phyloP scores from a whole-genome alignment of 2,888 invertebrate genomes.

The Lycocerus yunnanus region DNA sequence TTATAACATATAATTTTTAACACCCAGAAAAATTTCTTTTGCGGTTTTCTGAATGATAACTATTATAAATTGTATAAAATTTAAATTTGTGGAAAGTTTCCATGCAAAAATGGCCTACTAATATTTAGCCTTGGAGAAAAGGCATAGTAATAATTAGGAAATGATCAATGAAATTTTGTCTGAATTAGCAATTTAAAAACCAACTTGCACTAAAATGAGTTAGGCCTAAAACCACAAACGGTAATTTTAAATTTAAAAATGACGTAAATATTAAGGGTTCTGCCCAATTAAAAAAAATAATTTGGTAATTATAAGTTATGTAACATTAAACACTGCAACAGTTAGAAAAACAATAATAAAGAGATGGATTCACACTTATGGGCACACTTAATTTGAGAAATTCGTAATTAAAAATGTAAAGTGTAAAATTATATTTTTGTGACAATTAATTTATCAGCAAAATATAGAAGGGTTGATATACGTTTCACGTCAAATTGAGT shows the following conservation, averaged over 20 bases:
- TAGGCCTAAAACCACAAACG: neutral
- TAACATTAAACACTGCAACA: neutral
- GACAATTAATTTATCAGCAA: neutral
- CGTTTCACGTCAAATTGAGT: neutral
- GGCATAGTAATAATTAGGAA: neutral
- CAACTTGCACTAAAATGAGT: neutral
- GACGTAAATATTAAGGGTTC: neutral
- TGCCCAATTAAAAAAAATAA: neutral
- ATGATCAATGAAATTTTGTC: neutral
- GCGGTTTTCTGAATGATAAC: too few species aligned
- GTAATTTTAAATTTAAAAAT: neutral
- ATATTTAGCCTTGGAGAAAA: neutral
- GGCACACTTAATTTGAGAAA: neutral
- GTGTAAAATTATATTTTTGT: neutral
- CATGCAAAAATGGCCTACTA: neutral
- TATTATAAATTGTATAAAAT: too few species aligned
- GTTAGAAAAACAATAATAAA: too few species aligned
- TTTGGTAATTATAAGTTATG: neutral
- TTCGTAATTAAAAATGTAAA: neutral
- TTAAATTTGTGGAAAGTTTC: too few species aligned
- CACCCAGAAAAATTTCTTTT: neutral
- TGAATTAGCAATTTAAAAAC: neutral
- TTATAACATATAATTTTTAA: too few species aligned
- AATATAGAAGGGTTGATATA: neutral
- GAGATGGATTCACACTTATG: neutral